Conservation (phyloP, 2,888 invertebrate genomes). For the Pyrgus malvae region DNA sequence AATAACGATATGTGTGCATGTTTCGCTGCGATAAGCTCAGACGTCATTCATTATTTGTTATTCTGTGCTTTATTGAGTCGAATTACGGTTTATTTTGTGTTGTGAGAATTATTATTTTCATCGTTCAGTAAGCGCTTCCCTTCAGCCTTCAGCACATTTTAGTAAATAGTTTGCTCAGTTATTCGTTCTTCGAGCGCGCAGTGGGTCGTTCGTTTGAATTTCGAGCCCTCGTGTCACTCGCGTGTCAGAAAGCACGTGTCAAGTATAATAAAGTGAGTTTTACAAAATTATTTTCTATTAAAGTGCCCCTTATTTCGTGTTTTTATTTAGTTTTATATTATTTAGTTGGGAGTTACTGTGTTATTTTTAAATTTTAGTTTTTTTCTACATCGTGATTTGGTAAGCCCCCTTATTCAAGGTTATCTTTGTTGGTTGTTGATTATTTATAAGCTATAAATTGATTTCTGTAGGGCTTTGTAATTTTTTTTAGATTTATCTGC, state of each 20-base stretch:
- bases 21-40: conserved; percentile 53
- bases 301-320: conserved; percentile 18
- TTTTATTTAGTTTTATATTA: conserved; percentile 4
- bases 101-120: conserved; percentile 54
- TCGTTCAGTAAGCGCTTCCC: conserved; percentile 48
- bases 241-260: conserved; percentile 42
- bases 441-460: no score
- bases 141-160: conserved; percentile 40
- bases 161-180: conserved; percentile 40
- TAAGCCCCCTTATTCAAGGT: conserved; percentile 2
- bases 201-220: conserved; percentile 35
- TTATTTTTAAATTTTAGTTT: conserved; percentile 12
- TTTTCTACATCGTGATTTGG: background rate
- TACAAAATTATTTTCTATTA: conserved; percentile 29
- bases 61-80: conserved; percentile 10
- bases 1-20: conserved; percentile 48
- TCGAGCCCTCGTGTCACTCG: conserved; percentile 23
- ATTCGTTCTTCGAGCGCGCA: conserved; percentile 51
- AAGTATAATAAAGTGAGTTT: conserved; percentile 43
- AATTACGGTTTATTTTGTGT: conserved; percentile 45
- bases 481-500: no score
- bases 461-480: no score
- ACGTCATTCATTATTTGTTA: conserved; percentile 26
- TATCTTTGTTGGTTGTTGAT: background rate
- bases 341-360: conserved; percentile 17